Base-by-base conservation (phyloP, 2,888 invertebrate genomes). In the Thereva nobilitata region DNA sequence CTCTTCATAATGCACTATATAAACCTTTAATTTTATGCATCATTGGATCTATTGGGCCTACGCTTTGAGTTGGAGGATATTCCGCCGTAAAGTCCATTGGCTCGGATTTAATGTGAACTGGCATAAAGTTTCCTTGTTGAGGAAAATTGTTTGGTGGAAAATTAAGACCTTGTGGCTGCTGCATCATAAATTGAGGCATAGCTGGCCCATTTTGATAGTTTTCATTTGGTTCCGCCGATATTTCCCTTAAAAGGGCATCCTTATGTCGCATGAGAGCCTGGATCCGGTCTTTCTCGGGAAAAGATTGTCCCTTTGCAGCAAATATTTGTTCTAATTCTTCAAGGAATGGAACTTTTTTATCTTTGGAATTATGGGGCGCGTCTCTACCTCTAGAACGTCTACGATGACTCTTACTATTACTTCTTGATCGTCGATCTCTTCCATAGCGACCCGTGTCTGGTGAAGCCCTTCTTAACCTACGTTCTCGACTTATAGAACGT, bases 281-380 rank as follows among this genome's bases (percentile, higher is more conserved):
- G 5, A 54, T n/a, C 7, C 41, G 40, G 35, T 67, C 54, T n/a
- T 63, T 54, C 45, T 67, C 67, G 3, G 63, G 63, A 52, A 67
- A 63, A 35, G 54, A 9, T 67, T 63, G 47, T 8, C 67, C 67
- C 35, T 63, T 41, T 44, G 35, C 45, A 1, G 67, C 67, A 38
- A 67, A 67, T 50, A 9, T 67, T 44, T 64, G 10, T 37, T 37
- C 55, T 37, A 67, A 55, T 63, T 67, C 67, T 41, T 67, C 67
- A 8, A 67, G 44, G 47, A 67, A 67, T 38, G 67, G 12, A 5
- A 64, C 2, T 44, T 23, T 55, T 50, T 9, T 47, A 35, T 42
- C 41, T 47, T 47, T 47, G 6, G 56, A 35, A 23, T 35, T 7
- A 10, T 38, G 42, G 37, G 55, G 42, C 38, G 10, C 35, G n/a